Percentiles rank a stretch among this genome's conserved stretches.
Conservation (phyloP, 2,888 invertebrate genomes). For the Hydraecia micacea region DNA sequence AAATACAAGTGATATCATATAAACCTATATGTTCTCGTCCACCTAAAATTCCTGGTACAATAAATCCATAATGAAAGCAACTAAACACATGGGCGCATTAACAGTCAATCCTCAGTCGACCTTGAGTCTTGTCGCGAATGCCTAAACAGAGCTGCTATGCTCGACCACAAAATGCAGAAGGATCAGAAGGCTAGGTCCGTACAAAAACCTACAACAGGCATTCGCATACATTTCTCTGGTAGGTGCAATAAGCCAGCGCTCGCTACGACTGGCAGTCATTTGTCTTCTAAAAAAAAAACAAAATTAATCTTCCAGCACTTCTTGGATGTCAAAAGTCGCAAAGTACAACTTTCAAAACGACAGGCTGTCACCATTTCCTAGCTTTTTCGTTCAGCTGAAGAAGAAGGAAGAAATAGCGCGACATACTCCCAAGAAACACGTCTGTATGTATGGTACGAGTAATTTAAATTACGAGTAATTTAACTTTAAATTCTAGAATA, state of each 20-base stretch:
- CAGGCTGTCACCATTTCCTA: background rate
- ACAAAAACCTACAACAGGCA: background rate
- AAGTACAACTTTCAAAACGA: background rate
- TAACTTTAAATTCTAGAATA: background rate
- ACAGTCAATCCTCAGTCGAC: conserved; percentile 79
- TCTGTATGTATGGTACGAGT: no score
- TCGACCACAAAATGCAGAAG: conserved; percentile 36
- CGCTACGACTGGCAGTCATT: no score
- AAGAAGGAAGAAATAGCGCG: background rate
- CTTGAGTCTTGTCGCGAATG: conserved; percentile 83
- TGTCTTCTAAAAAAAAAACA: background rate
- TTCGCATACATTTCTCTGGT: background rate
- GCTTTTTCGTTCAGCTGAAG: background rate
- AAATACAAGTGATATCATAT: background rate
- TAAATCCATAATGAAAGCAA: conserved; percentile 49
- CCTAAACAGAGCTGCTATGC: conserved; percentile 81
- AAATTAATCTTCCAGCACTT: no score
- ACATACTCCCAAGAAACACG: background rate
- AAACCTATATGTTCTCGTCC: conserved; percentile 15
- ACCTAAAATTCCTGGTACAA: conserved; percentile 29
- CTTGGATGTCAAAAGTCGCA: background rate
- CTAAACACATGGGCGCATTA: conserved; percentile 70
- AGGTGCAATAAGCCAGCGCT: background rate
- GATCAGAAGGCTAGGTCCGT: background rate
- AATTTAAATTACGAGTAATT: background rate